These are phyloP conservation scores for Basileuterus tristriatus DNA, from an alignment of 2,797 vertebrate species.

Conservation along the genomic window DNA sequence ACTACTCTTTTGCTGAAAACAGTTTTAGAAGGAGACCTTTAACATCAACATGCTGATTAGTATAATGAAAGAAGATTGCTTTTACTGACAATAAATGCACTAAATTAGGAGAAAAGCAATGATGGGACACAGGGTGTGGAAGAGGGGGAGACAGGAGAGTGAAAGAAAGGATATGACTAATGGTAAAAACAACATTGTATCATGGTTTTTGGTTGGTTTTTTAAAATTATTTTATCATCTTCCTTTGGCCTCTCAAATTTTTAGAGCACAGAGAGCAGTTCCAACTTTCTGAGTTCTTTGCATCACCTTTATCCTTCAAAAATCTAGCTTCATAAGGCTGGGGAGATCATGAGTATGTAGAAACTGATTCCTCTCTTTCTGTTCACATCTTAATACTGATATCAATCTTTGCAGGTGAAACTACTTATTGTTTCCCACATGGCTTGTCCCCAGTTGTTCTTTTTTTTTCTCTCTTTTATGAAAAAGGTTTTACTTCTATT, in stretches of 20 bases:
- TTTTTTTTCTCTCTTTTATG: neutral
- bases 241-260: neutral
- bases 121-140: neutral
- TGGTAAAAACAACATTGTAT: neutral
- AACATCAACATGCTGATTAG: conserved; percentile 8
- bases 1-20: neutral
- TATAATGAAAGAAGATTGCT: conserved; percentile 2
- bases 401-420: neutral
- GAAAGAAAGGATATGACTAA: neutral
- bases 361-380: neutral
- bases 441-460: neutral
- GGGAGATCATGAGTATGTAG: neutral
- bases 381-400: neutral
- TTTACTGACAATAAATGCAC: neutral
- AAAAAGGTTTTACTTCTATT: neutral
- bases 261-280: neutral
- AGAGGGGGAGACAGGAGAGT: neutral
- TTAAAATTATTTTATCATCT: neutral
- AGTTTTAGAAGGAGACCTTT: conserved; percentile 10
- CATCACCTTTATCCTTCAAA: neutral
- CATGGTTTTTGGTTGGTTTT: neutral
- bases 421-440: neutral
- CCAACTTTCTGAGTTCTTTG: neutral
- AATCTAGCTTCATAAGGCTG: neutral
- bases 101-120: neutral